phyloP scores from a whole-genome alignment of 2,113 vertebrate species.

The Seriola aureovittata region DNA sequence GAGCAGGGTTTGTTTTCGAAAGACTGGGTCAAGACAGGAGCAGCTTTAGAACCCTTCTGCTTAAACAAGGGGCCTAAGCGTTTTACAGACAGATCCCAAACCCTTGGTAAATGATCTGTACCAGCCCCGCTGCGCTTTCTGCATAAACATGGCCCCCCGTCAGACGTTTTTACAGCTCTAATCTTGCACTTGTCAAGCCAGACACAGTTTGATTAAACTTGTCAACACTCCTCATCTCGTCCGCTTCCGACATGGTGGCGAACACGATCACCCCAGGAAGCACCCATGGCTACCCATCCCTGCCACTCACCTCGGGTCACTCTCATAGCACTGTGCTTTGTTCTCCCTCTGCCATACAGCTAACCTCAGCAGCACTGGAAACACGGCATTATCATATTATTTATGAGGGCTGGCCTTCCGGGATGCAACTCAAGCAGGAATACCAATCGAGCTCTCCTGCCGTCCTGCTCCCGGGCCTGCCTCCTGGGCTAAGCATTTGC shows the following conservation, averaged over 20 bases:
- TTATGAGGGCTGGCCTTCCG: slow-evolving; percentile 79
- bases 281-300: slow-evolving; percentile 43
- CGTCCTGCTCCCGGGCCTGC: slow-evolving; percentile 52
- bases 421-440: slow-evolving; percentile 79
- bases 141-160: slow-evolving; percentile 67
- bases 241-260: slow-evolving; percentile 38
- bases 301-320: slow-evolving; percentile 70
- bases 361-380: slow-evolving; percentile 79
- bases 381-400: slow-evolving; percentile 79
- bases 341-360: slow-evolving; percentile 70
- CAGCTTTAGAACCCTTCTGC: slow-evolving; percentile 51
- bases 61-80: slow-evolving; percentile 54
- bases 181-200: slow-evolving; percentile 69
- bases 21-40: slow-evolving; percentile 59
- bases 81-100: slow-evolving; percentile 52
- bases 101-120: slow-evolving; percentile 63
- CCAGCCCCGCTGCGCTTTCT: slow-evolving; percentile 44
- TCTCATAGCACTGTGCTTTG: slow-evolving; percentile 68
- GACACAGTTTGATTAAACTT: slow-evolving; percentile 79
- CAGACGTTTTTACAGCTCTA: slow-evolving; percentile 62
- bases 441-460: slow-evolving; percentile 75
- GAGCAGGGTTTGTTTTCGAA: slow-evolving; percentile 60
- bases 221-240: slow-evolving; percentile 63
- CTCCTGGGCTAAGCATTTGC: slow-evolving; percentile 60
- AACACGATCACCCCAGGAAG: slow-evolving; percentile 63